phyloP scores from a whole-genome alignment of 2,113 vertebrate genomes.

The Petromus typicus region DNA sequence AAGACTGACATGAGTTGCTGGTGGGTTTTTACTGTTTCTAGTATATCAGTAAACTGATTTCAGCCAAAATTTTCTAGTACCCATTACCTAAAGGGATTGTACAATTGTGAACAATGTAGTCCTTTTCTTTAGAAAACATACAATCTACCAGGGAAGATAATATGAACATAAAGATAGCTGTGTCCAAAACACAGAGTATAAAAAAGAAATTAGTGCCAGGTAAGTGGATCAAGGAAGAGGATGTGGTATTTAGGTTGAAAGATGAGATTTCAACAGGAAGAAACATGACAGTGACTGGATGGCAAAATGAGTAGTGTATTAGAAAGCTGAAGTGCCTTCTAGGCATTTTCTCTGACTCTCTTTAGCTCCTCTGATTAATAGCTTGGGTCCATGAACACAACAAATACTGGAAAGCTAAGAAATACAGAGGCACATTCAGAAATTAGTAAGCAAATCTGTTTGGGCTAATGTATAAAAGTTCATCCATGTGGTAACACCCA shows the following conservation, averaged over 20 bases:
- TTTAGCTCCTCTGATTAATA: neutral
- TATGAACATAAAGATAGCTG: neutral
- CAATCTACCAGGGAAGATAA: neutral
- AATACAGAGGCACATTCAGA: neutral
- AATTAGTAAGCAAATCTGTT: neutral
- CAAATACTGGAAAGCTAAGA: neutral
- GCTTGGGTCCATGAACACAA: neutral
- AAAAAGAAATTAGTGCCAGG: neutral
- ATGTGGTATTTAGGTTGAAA: neutral
- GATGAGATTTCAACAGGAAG: conserved; percentile 17
- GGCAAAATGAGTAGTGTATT: neutral
- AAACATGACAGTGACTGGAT: neutral
- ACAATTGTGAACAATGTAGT: neutral
- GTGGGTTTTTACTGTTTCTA: neutral
- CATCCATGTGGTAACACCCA: neutral
- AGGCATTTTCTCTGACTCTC: neutral
- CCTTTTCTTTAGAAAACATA: conserved; percentile 16
- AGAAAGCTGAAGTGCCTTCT: neutral
- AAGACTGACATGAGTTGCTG: neutral
- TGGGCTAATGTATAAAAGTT: neutral
- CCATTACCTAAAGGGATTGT: neutral
- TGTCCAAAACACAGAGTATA: neutral
- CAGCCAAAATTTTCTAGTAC: neutral
- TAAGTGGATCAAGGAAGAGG: neutral
- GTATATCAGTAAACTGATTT: neutral